A percentile compares a stretch with the other conserved stretches of the same genome.
Evolutionary conservation across 2,888 invertebrate species (phyloP).

Genomic region (Ceramica pisi): DNA sequence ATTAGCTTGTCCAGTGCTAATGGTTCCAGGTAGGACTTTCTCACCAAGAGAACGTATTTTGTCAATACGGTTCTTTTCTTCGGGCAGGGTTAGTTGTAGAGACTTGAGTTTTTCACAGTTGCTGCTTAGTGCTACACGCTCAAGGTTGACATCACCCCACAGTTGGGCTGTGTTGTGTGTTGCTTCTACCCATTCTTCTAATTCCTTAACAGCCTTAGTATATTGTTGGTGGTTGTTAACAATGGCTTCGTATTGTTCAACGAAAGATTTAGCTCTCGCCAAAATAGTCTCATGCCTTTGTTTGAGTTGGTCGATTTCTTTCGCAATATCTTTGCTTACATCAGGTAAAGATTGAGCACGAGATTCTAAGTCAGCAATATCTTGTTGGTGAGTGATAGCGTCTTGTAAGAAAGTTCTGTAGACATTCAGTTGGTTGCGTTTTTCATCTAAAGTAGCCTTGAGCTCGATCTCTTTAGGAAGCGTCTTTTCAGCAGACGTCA

Average conservation of each 20-base stretch:
- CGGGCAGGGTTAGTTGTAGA: conserved; percentile 94
- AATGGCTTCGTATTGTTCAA: conserved; percentile 96
- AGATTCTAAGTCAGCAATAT: conserved; percentile 95
- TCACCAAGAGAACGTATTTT: conserved; percentile 96
- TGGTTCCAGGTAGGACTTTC: conserved; percentile 96
- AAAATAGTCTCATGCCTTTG: conserved; percentile 94
- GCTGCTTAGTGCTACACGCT: conserved; percentile 95
- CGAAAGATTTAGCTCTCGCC: conserved; percentile 93
- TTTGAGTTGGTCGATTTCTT: conserved; percentile 93
- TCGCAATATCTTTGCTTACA: conserved; percentile 93
- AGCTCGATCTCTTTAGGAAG: conserved; percentile 95
- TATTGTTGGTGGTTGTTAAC: conserved; percentile 97
- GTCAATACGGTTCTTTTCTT: conserved; percentile 96
- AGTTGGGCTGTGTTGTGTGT: conserved; percentile 95
- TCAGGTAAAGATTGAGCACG: conserved; percentile 95
- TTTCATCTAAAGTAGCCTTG: conserved; percentile 97
- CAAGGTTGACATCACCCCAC: conserved; percentile 96
- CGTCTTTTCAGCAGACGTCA: conserved; percentile 93
- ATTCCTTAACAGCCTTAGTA: conserved; percentile 96
- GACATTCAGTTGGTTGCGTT: conserved; percentile 95
- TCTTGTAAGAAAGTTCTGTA: conserved; percentile 96
- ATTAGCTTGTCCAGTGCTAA: conserved; percentile 95
- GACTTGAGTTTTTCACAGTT: conserved; percentile 96
- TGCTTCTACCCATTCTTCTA: conserved; percentile 96
- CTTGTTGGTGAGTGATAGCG: conserved; percentile 95